Evolutionary conservation across 2,888 invertebrate genomes (phyloP), one percentile per base, ranked within the genome.

Genomic region (Pheosia tremula): DNA sequence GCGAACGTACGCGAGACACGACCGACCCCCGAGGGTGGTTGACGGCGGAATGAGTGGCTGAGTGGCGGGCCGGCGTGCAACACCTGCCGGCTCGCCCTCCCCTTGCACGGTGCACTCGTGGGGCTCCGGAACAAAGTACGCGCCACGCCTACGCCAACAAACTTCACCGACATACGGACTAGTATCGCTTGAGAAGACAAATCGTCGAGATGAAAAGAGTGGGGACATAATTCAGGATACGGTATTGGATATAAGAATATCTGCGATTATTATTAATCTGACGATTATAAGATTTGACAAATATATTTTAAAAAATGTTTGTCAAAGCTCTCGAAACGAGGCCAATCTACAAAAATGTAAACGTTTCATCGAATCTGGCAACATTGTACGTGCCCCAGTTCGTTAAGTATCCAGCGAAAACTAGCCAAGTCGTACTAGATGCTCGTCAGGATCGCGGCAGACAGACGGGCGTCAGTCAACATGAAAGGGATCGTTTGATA

Each of bases 31-130:
- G 65, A 66, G 73, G 79, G 77, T 72, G 80, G 78, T 75, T 81
- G 81, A 69, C 69, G 80, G 72, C 77, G 77, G 84, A 90, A 83
- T 89, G 87, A 85, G 81, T 74, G 68, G 57, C 24, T 54, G 60
- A 66, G 75, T 72, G 72, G 72, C 72, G 78, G 71, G 74, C 63
- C 63, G 67, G 75, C 81, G 82, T 84, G 88, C 87, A 89, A 84
- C 91, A 89, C 88, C 89, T 89, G 88, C 84, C 81, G 69, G 2
- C 24, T 68, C 76, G 74, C 76, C 68, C 78, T 74, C 75, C 62
- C 61, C 50, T 41, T 56, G 50, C 49, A 47, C n/a, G 53, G 69
- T 84, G 89, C 91, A 91, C 90, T 91, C 91, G 93, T 89, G 89
- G 87, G 93, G 93, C 89, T 90, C 86, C 88, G 79, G 73, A 75